Percentiles rank a stretch among this genome's conserved stretches.
Evolutionary conservation across 1,140 invertebrate genomes (phyloP).

Genomic region (Drosophila santomea): DNA sequence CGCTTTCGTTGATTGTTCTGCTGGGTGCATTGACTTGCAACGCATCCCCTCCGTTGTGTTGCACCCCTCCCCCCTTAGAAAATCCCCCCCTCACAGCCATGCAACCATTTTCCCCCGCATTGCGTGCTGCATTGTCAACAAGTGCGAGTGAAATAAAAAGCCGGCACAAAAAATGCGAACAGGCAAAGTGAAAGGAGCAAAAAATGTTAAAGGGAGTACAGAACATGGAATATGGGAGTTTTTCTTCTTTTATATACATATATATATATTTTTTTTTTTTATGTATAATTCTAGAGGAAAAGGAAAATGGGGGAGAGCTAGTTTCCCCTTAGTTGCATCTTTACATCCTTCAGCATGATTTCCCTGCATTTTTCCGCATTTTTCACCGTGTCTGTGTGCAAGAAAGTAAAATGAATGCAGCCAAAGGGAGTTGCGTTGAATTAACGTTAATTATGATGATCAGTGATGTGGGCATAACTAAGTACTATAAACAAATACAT

Average conservation of each 20-base stretch:
- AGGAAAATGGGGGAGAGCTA: constrained; percentile 13
- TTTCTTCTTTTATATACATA: background rate
- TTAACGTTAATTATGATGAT: constrained; percentile 14
- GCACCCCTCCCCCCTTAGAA: background rate
- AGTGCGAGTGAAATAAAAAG: constrained; percentile 36
- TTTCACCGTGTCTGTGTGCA: constrained; percentile 13
- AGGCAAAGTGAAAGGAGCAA: constrained; percentile 18
- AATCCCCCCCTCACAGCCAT: too few species aligned
- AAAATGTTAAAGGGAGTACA: constrained; percentile 2
- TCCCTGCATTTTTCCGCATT: constrained; percentile 24
- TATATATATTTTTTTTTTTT: background rate
- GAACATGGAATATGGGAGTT: background rate
- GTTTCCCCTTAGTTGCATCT: constrained; percentile 25
- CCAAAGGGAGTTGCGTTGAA: constrained; percentile 8
- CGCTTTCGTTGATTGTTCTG: constrained; percentile 58
- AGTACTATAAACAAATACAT: background rate
- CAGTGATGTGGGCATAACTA: background rate
- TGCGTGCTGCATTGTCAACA: constrained; percentile 65
- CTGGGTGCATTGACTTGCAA: constrained; percentile 61
- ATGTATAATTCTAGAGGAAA: background rate
- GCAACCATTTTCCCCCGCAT: constrained; percentile 5
- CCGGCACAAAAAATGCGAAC: constrained; percentile 11
- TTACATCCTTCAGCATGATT: constrained; percentile 26
- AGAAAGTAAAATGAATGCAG: constrained; percentile 43
- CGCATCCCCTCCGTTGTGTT: background rate